Percentiles rank a stretch among this genome's conserved stretches.
Evolutionary conservation across 2,888 invertebrate genomes (phyloP).

Genomic region (Palloptera scutellata): DNA sequence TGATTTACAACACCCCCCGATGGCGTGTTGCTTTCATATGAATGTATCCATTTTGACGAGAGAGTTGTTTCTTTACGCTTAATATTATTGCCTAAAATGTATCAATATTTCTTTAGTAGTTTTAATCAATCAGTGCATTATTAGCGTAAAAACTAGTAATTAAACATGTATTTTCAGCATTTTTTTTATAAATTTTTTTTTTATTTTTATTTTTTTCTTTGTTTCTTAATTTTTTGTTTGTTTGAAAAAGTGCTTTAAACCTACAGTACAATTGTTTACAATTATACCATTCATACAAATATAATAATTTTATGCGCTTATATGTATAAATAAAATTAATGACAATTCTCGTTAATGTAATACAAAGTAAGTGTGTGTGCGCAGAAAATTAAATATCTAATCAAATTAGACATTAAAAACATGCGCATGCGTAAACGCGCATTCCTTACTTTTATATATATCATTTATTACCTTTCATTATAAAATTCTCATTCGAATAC

Average conservation of each 20-base stretch:
- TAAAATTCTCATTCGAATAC: neutral
- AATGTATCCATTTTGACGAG: neutral
- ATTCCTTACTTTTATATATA: neutral
- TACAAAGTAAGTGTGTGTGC: no score
- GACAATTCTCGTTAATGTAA: no score
- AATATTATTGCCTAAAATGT: neutral
- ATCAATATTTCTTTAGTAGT: no score
- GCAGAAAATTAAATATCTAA: no score
- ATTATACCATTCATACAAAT: no score
- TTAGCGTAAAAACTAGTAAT: conserved; percentile 18
- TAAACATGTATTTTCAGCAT: conserved; percentile 30
- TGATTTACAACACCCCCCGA: conserved; percentile 18
- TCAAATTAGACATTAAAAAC: neutral
- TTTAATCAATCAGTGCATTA: conserved; percentile 36
- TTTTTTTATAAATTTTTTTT: conserved; percentile 12
- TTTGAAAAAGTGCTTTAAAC: no score
- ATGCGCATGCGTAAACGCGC: neutral
- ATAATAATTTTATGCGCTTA: no score
- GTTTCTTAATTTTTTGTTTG: neutral
- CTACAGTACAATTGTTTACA: no score
- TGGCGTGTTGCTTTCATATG: neutral
- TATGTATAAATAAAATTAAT: no score
- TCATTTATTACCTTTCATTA: neutral
- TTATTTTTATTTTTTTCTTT: conserved; percentile 11
- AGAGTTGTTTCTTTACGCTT: neutral